Evolutionary conservation across 35 echinoderm and acorn worm species (phyloP).

Genomic region (Heliocidaris erythrogramma): DNA sequence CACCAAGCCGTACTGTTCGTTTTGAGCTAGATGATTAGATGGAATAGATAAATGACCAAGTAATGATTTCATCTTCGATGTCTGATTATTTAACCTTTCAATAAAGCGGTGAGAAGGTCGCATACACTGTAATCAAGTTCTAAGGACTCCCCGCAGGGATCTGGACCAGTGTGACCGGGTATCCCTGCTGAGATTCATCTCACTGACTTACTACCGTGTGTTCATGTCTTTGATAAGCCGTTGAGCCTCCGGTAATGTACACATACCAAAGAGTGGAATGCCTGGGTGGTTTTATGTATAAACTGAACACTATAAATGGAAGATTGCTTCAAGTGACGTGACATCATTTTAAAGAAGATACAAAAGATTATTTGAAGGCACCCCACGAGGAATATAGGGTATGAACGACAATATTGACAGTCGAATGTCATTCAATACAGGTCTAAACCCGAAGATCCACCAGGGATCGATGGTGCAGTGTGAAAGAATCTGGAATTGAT

Average conservation of each 20-base stretch:
- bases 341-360: background rate
- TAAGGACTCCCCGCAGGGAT: background rate
- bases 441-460: no score
- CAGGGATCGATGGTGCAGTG: no score
- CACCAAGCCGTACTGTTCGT: no score
- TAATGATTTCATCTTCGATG: background rate
- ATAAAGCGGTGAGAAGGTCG: constrained; percentile 1
- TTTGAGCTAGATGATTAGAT: background rate
- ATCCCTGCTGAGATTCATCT: background rate
- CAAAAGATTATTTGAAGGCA: background rate
- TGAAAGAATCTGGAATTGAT: no score
- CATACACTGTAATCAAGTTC: background rate
- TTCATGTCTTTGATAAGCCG: background rate
- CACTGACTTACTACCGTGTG: background rate
- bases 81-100: constrained; percentile 13
- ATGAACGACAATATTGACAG: no score
- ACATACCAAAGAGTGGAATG: background rate
- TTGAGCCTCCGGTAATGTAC: background rate
- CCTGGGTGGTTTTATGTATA: background rate
- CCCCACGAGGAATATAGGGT: no score
- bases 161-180: background rate
- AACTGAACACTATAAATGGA: background rate
- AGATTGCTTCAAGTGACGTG: background rate
- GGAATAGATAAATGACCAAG: background rate
- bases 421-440: no score